Percentiles rank a stretch among this genome's conserved stretches.
Evolutionary conservation across 2,797 vertebrate genomes (phyloP).

Genomic region (Sebastes kiyomatsui): DNA sequence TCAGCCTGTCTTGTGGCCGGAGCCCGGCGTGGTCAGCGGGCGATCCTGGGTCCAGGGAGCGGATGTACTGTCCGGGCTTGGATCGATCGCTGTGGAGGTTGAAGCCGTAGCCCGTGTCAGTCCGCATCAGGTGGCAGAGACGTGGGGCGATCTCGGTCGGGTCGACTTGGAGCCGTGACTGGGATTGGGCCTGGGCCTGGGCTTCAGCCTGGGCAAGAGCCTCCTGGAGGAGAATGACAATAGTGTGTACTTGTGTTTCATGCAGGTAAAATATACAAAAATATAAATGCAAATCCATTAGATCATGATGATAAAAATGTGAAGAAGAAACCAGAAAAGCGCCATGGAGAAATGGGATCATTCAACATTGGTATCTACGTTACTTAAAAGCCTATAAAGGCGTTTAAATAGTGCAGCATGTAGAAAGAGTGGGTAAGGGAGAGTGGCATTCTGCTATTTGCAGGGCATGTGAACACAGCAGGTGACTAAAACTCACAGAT

Average conservation of each 20-base stretch:
- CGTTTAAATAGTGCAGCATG: neutral
- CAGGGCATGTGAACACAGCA: neutral
- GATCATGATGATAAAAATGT: neutral
- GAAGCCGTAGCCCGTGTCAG: constrained; percentile 92
- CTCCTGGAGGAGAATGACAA: constrained; percentile 62
- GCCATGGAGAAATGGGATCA: neutral
- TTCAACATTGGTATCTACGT: neutral
- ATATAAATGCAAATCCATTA: neutral
- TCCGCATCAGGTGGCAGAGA: constrained; percentile 89
- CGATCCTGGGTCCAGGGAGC: constrained; percentile 90
- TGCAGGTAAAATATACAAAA: neutral
- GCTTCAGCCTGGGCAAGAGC: constrained; percentile 35
- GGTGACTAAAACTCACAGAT: neutral
- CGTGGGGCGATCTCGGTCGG: constrained; percentile 87
- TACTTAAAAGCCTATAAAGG: neutral
- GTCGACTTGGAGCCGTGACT: constrained; percentile 50
- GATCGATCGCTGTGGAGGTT: constrained; percentile 97
- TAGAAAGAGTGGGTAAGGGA: neutral
- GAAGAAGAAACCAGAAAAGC: neutral
- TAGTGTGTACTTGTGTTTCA: neutral
- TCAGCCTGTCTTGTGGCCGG: constrained; percentile 90
- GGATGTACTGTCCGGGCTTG: constrained; percentile 94
- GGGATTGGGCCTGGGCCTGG: constrained; percentile 26
- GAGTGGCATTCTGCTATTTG: neutral
- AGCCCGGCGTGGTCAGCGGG: constrained; percentile 90